Evolutionary conservation across 2,113 vertebrate species (phyloP), one percentile per base, ranked within the genome.

Genomic region (Petroica traversi): DNA sequence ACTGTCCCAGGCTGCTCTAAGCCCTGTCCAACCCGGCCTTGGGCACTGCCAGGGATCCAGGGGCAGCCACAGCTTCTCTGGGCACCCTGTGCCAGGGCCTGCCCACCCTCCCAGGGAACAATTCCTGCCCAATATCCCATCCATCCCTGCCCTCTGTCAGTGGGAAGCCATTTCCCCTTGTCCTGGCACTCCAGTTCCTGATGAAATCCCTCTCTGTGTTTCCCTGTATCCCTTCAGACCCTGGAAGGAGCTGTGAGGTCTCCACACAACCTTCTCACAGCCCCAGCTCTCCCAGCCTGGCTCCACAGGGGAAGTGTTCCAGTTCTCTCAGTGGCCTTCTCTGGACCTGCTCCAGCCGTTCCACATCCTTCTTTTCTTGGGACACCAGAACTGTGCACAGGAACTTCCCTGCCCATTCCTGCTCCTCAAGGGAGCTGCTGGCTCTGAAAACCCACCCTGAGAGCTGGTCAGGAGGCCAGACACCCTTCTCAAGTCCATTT

Each of bases 101-200:
- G 14, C 34, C 49, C 43, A 57, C 31, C 43, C 51, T 73, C 0
- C 5, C 19, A 51, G 67, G 18, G 18, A 45, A 7, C 3, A 58
- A 73, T 49, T 73, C 26, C 34, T 55, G 1, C 58, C 41, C 36
- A 41, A 33, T 8, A 43, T 64, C 58, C 43, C 43, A 51, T 24
- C 49, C 0, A 7, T 0, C 12, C 25, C 26, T 57, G 17, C 24
- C 28, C 13, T 26, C 25, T 79, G 34, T 2, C 1, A 49, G 0
- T 49, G 3, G 6, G 43, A 49, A 54, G 1, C 10, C 34, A 19
- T 43, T 49, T 3, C 49, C 23, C 10, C 2, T 1, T 26, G 11
- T 54, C 16, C 66, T 43, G 31, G 0, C 51, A 5, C 33, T 49
- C 40, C 14, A 25, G 57, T 41, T 34, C 0, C 22, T 22, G 5